Evolutionary conservation across 64 coral and sea anemone species (phyloP).

Genomic region (Platygyra sinensis): DNA sequence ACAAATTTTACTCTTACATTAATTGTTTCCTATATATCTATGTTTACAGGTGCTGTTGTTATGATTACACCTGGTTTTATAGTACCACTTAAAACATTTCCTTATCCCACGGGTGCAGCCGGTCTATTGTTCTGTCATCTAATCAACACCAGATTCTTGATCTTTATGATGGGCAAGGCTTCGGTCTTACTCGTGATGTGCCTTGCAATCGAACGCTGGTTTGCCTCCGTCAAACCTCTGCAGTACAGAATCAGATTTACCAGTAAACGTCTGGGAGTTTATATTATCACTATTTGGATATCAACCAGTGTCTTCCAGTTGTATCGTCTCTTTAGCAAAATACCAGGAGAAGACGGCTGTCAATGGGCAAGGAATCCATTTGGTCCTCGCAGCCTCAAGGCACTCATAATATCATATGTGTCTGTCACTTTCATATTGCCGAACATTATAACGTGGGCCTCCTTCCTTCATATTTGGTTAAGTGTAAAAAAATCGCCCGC

Average conservation of each 20-base stretch:
- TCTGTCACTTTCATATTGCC: conserved; percentile 15
- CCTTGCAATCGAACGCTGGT: conserved; percentile 45
- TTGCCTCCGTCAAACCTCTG: conserved; percentile 13
- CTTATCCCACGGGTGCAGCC: neutral
- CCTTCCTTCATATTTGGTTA: conserved; percentile 17
- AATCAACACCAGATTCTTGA: conserved; percentile 2
- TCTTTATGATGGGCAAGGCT: conserved; percentile 32
- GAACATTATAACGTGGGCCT: neutral
- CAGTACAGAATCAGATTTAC: conserved; percentile 13
- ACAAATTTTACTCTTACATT: no score
- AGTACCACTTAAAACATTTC: neutral
- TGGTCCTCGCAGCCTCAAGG: neutral
- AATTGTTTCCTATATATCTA: neutral
- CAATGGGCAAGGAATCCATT: neutral
- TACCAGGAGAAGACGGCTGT: neutral
- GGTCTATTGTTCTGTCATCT: conserved; percentile 19
- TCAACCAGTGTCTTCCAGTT: conserved; percentile 23
- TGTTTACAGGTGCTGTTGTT: neutral
- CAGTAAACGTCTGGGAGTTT: neutral
- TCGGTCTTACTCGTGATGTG: conserved; percentile 16
- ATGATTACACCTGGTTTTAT: conserved; percentile 37
- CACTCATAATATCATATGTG: neutral
- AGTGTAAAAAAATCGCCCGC: neutral
- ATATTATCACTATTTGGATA: conserved; percentile 10
- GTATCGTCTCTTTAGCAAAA: neutral